A percentile compares a stretch with the other conserved stretches of the same genome.
Conservation (phyloP, 2,113 vertebrate genomes). For the Phyllopteryx taeniolatus region DNA sequence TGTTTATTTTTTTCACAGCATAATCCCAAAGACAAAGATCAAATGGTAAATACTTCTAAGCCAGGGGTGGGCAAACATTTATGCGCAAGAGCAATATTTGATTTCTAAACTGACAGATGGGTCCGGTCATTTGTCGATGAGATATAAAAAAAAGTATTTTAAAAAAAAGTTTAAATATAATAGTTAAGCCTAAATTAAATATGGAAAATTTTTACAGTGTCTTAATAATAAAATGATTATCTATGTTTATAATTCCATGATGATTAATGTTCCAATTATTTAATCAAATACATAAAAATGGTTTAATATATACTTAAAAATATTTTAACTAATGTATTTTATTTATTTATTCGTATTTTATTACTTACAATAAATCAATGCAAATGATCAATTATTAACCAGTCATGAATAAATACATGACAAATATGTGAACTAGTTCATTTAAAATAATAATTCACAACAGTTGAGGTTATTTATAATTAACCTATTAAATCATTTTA, state of each 20-base stretch:
- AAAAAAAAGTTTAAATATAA: background rate
- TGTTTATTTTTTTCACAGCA: conserved; percentile 18
- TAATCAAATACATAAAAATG: no score
- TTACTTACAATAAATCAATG: background rate
- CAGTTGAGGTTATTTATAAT: background rate
- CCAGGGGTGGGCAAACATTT: background rate
- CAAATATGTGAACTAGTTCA: background rate
- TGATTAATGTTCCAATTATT: no score
- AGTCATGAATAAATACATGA: background rate
- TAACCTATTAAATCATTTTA: background rate
- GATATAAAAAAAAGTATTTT: background rate
- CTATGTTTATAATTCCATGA: no score
- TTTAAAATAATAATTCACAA: background rate
- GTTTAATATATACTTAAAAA: no score
- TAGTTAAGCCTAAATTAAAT: background rate
- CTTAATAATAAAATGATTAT: no score
- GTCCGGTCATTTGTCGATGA: background rate
- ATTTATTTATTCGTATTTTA: background rate
- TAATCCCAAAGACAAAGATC: conserved; percentile 1
- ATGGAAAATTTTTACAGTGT: no score
- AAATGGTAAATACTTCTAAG: conserved; percentile 23
- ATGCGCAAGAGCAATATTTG: background rate
- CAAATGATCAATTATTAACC: background rate
- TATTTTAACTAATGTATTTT: no score
- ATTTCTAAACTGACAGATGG: background rate